Evolutionary conservation across 2,113 vertebrate species (phyloP), one percentile per base, ranked within the genome.

Genomic region (Sakesphorus luctuosus): DNA sequence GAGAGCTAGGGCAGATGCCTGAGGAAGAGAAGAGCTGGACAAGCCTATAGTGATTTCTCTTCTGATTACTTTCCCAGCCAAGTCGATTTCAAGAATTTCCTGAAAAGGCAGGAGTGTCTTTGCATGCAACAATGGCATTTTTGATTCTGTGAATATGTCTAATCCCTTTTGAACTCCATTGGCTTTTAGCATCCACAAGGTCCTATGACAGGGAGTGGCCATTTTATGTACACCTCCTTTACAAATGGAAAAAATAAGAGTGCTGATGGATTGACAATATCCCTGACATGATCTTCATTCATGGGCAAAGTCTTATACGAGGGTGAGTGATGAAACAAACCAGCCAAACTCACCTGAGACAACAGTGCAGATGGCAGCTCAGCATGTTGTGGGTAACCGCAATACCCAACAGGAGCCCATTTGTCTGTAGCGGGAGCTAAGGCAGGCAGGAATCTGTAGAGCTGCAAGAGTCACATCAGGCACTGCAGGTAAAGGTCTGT

Each of bases 251-350:
- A 94, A 77, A 83, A 52, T 9, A 56, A 40, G 43, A 63, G 65
- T 12, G 23, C 29, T 47, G n/a, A 44, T 50, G 25, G 59, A 52
- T 84, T 91, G 86, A 81, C 91, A 89, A 84, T 63, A 73, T 62
- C 55, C 62, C 72, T 59, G 84, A 66, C 74, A 71, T 1, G 36
- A 78, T 59, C 77, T 81, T 93, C 59, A 50, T 84, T 90, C 76
- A 50, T 0, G 0, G 18, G 53, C 40, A 40, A 65, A 59, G 65
- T n/a, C 59, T 78, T 66, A 88, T 49, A 65, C 33, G 26, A 31
- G 93, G 84, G 93, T 36, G 68, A 81, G 50, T 0, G 3, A 73
- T 84, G 93, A 96, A 87, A 81, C 55, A 78, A 95, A 89, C 80
- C 93, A 96, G 91, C 46, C 73, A 71, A 43, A 59, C 52, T 89